These are phyloP conservation scores for Lophius piscatorius DNA, from an alignment of 2,113 vertebrate species.

Conservation along the genomic window DNA sequence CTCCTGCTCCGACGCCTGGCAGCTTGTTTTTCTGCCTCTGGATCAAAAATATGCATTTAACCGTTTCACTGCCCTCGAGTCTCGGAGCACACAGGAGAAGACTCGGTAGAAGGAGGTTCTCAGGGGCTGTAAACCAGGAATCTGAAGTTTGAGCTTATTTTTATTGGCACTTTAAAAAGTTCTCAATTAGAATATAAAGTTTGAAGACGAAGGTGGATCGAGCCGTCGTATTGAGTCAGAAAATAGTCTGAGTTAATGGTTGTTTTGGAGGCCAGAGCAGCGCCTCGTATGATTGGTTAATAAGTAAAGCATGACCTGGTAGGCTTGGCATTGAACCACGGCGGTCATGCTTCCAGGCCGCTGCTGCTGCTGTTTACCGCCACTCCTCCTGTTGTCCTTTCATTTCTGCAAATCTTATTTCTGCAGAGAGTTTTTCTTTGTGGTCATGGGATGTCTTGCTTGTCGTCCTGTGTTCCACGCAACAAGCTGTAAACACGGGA, in stretches of 20 bases:
- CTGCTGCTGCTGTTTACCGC: constrained; percentile 59
- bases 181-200: no score
- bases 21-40: constrained; percentile 1
- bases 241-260: neutral
- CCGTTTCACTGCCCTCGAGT: neutral
- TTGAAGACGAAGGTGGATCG: no score
- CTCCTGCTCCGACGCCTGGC: neutral
- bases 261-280: constrained; percentile 32
- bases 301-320: constrained; percentile 77
- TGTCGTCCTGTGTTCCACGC: constrained; percentile 37
- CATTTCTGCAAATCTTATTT: constrained; percentile 71
- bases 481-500: constrained; percentile 25
- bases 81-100: constrained; percentile 4
- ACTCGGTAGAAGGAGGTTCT: no score
- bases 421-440: constrained; percentile 58
- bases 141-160: no score
- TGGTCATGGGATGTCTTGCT: constrained; percentile 62
- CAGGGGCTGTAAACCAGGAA: no score
- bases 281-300: constrained; percentile 75
- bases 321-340: constrained; percentile 60
- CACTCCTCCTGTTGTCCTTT: constrained; percentile 56
- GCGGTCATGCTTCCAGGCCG: constrained; percentile 52
- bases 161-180: no score
- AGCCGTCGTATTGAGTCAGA: no score
- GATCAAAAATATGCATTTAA: constrained; percentile 4